Percentiles rank a stretch among this genome's conserved stretches.
Conservation (phyloP, 2,113 vertebrate species). For the Myanophis thanlyinensis region DNA sequence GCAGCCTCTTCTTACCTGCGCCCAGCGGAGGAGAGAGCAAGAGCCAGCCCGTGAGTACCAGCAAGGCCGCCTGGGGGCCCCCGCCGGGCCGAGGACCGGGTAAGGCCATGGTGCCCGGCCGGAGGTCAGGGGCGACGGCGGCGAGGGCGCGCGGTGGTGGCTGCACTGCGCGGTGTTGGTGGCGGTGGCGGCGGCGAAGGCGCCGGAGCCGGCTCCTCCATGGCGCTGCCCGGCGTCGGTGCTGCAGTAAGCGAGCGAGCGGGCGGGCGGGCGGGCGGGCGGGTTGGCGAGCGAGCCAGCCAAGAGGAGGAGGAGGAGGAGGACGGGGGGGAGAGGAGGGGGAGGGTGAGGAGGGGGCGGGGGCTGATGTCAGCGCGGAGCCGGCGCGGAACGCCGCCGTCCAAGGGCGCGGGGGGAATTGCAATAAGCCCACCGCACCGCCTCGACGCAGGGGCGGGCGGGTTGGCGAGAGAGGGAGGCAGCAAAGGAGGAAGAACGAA, state of each 20-base stretch:
- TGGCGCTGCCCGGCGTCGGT: constrained; percentile 40
- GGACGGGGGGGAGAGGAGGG: constrained; percentile 9
- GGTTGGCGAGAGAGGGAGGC: neutral
- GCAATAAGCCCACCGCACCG: constrained; percentile 15
- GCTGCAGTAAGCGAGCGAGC: constrained; percentile 38
- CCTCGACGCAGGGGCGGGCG: neutral
- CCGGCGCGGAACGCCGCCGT: constrained; percentile 7
- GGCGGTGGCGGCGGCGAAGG: constrained; percentile 34
- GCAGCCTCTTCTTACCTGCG: constrained; percentile 88
- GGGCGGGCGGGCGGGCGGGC: constrained; percentile 26
- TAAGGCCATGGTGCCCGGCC: constrained; percentile 62
- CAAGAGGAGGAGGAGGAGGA: neutral
- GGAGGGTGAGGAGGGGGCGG: constrained; percentile 15
- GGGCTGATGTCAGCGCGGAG: constrained; percentile 49
- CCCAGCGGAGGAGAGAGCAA: constrained; percentile 61
- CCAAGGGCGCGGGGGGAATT: constrained; percentile 4
- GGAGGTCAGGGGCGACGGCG: constrained; percentile 45
- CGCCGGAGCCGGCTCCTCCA: constrained; percentile 54
- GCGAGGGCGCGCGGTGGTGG: constrained; percentile 38
- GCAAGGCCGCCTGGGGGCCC: constrained; percentile 22
- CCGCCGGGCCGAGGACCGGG: constrained; percentile 18
- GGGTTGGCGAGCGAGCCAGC: constrained; percentile 25
- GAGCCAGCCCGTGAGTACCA: constrained; percentile 13
- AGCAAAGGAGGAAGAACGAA: neutral
- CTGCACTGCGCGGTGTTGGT: constrained; percentile 3